Base-by-base conservation (phyloP, 2,113 vertebrate species). In the Onychorhynchus coronatus region DNA sequence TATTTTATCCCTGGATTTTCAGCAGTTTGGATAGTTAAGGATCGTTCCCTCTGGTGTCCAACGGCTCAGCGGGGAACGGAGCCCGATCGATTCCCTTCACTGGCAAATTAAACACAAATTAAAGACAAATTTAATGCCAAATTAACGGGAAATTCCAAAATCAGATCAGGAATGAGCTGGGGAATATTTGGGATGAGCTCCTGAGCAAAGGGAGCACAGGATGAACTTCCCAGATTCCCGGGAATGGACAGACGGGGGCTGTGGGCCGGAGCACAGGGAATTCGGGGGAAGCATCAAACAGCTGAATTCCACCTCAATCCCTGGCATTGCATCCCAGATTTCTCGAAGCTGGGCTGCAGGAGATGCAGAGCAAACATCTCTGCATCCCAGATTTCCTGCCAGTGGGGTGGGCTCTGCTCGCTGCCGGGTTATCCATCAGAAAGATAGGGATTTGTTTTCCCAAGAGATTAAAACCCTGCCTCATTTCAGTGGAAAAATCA, bases 231-330 rank as follows among this genome's bases (percentile, higher is more conserved):
- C 5, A 8, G 28, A 22, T 14, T 14, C 49, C 61, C 3, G 3
- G 5, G 2, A 18, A 6, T 1, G 30, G 12, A 6, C n/a, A 6
- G 14, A 1, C 7, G 4, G 37, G 20, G 2, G 35, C 21, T 41
- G 27, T 27, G 4, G 4, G n/a, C 17, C 12, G 12, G 33, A 31
- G 49, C 49, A 41, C 39, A 13, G 17, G 44, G 56, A 33, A 76
- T 24, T 39, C 3, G 5, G 37, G n/a, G 50, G 28, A 73, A 8
- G 49, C 37, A 6, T 1, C 50, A 2, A 25, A 11, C 24, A 6
- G 25, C 28, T 5, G 2, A 3, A 5, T 30, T 14, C 21, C 7
- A 27, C 58, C 58, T 3, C 7, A 8, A 4, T 21, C 13, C 46
- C 9, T 1, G 2, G 3, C 3, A 25, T 2, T 16, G 16, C 30